Evolutionary conservation across 2,888 invertebrate genomes (phyloP).

Genomic region (Ypsolopha sequella): DNA sequence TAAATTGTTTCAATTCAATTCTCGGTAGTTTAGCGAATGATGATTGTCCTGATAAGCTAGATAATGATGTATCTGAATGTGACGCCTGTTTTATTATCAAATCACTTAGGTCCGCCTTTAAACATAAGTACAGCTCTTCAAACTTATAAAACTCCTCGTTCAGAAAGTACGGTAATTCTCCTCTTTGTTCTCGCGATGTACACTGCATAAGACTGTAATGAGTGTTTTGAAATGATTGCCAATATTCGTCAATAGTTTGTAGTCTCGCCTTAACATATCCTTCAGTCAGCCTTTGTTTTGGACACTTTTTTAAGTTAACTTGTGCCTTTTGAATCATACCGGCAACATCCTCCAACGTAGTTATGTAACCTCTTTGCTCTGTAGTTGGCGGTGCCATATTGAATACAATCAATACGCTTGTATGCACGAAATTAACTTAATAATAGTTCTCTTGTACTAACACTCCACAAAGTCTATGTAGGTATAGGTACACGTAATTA

Average conservation of each 20-base stretch:
- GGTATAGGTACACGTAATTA: no score
- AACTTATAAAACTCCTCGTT: constrained; percentile 12
- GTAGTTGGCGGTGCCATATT: neutral
- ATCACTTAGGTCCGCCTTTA: constrained; percentile 7
- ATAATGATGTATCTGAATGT: neutral
- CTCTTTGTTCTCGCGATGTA: constrained; percentile 5
- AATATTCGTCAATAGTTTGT: constrained; percentile 13
- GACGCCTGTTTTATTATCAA: neutral
- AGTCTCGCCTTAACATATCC: constrained; percentile 14
- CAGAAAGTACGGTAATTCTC: constrained; percentile 11
- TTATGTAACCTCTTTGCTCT: neutral
- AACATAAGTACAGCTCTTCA: constrained; percentile 11
- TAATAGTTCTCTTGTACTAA: no score
- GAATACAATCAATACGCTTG: no score
- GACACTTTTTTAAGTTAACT: constrained; percentile 14
- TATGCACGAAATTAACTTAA: neutral
- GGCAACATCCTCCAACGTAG: constrained; percentile 11
- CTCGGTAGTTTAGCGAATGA: constrained; percentile 8
- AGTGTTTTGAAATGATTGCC: constrained; percentile 10
- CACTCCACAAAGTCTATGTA: no score
- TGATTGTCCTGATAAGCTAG: neutral
- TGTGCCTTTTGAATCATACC: constrained; percentile 10
- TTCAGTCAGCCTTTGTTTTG: constrained; percentile 12
- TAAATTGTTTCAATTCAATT: constrained; percentile 11
- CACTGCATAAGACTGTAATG: constrained; percentile 7